Base-by-base conservation (phyloP, 2,797 vertebrate genomes). In the Malacoctenus gilli region DNA sequence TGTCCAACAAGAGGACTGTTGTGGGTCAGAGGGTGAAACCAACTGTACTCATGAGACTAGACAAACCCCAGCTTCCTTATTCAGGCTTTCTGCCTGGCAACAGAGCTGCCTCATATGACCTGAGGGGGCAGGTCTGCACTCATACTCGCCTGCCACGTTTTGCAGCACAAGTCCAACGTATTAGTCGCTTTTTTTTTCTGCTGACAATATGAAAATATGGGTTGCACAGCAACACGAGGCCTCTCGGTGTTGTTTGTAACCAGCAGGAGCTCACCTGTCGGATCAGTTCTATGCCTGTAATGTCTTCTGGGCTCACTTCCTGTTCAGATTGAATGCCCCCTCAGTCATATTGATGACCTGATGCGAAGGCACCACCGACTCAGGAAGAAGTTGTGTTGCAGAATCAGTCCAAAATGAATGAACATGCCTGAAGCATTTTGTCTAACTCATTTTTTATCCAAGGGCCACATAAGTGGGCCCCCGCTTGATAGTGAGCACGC, bases 1-100 rank as follows among this genome's bases (percentile, higher is more conserved):
- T n/a, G n/a, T n/a, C n/a, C n/a, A n/a, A n/a, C n/a, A n/a, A 12
- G 10, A 7, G 13, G 4, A 3, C 0, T 3, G 1, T 9, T 20
- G 25, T 13, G 25, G 25, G 25, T 28, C 8, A 23, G 13, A 22
- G 2, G 3, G 22, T 38, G 14, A 37, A 6, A 67, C 1, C 41
- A 31, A 41, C 31, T 31, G 13, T 20, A 21, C 38, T 23, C 14
- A 10, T 38, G 18, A 59, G 28, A 40, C 41, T n/a, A 61, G 6
- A 55, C 15, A 48, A 28, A 28, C 25, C 37, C 15, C 18, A 14
- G 70, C 76, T 73, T 75, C 42, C 57, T 48, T 53, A 64, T 60
- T 59, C 14, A 60, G 56, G 38, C 31, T 54, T 41, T 73, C 28
- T 39, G 31, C 22, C n/a, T 63, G 41, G 18, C 38, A 51, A 20